Conservation (phyloP, 2,888 invertebrate species). For the Sinentomon sp. region DNA sequence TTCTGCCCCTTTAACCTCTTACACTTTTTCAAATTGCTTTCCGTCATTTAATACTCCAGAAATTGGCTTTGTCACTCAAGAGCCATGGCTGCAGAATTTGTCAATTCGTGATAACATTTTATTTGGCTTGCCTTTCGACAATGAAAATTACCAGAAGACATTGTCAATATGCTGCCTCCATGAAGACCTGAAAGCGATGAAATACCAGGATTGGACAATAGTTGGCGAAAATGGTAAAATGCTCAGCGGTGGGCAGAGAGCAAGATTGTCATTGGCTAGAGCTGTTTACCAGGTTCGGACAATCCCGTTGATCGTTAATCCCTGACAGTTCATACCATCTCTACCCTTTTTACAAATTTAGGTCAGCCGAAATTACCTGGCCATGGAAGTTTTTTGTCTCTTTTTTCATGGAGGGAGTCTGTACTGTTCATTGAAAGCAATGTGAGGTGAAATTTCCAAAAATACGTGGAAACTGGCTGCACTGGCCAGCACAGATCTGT, state of each 20-base stretch:
- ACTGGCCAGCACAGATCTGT: no score
- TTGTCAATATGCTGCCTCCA: conserved; percentile 37
- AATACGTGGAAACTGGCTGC: no score
- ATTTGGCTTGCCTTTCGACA: conserved; percentile 38
- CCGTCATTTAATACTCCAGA: no score
- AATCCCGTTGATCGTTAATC: no score
- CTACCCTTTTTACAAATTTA: neutral
- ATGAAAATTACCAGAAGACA: neutral
- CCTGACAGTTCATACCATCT: no score
- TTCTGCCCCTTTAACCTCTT: no score
- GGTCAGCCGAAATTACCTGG: no score
- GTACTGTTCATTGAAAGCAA: no score
- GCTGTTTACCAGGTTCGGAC: conserved; percentile 67
- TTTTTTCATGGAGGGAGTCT: no score
- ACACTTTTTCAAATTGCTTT: no score
- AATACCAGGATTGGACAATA: conserved; percentile 41
- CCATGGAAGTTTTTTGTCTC: no score
- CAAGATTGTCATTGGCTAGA: conserved; percentile 49
- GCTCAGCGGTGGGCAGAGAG: conserved; percentile 80
- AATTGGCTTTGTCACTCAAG: conserved; percentile 62
- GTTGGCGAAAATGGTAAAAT: conserved; percentile 72
- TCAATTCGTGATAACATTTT: conserved; percentile 77
- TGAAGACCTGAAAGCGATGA: conserved; percentile 30
- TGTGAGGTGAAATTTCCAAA: no score
- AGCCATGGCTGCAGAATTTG: conserved; percentile 72